These are phyloP conservation scores for Priocnemis perturbator DNA, from an alignment of 2,888 invertebrate species.

Conservation along the genomic window DNA sequence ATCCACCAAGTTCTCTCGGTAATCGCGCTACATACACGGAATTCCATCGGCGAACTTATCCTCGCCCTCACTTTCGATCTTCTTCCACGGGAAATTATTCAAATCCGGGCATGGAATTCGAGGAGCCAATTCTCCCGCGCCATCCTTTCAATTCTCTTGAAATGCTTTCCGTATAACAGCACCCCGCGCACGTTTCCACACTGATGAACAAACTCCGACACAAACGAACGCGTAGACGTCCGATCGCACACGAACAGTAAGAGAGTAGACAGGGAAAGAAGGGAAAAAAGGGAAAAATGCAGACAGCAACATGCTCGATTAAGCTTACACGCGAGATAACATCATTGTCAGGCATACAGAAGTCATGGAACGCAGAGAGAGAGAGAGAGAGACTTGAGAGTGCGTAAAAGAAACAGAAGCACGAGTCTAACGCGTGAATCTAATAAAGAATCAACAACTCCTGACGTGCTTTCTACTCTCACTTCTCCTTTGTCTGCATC, in stretches of 20 bases:
- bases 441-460: too few species aligned
- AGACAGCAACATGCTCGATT: too few species aligned
- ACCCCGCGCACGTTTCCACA: not conserved
- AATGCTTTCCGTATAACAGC: conserved; percentile 20
- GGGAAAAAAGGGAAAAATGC: too few species aligned
- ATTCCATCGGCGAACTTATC: conserved; percentile 6
- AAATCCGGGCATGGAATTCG: conserved; percentile 41
- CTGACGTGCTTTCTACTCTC: too few species aligned
- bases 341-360: too few species aligned
- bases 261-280: too few species aligned
- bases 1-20: not conserved
- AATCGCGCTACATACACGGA: not conserved
- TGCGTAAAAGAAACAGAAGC: too few species aligned
- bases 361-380: too few species aligned
- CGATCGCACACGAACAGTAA: not conserved
- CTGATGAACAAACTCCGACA: not conserved
- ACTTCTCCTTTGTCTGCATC: too few species aligned
- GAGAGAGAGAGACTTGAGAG: too few species aligned
- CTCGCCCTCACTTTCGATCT: conserved; percentile 1
- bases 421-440: too few species aligned
- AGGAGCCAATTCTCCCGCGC: conserved; percentile 28
- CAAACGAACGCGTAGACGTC: not conserved
- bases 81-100: conserved; percentile 40
- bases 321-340: too few species aligned
- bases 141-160: conserved; percentile 21